Conservation (phyloP, 2,113 vertebrate genomes). For the Monarcha castaneiventris region DNA sequence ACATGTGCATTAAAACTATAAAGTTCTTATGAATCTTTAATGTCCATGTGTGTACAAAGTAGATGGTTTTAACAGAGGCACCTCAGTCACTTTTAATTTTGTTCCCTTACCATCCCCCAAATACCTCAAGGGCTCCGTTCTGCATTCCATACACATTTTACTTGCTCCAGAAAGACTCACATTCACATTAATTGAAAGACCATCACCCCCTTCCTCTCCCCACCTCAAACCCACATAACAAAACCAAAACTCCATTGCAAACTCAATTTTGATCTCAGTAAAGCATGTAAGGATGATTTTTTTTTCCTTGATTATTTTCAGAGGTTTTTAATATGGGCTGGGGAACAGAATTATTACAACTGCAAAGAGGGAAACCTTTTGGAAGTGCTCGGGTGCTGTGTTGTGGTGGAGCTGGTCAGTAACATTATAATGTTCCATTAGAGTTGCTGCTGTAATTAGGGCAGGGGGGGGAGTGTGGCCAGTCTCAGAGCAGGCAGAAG, state of each 20-base stretch:
- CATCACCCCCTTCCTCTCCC: neutral
- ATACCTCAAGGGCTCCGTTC: conserved; percentile 46
- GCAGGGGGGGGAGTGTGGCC: neutral
- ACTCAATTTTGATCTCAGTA: neutral
- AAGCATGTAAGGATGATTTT: neutral
- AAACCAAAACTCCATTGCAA: neutral
- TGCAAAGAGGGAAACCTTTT: neutral
- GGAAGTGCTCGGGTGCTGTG: neutral
- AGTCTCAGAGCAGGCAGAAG: neutral
- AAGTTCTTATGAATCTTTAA: conserved; percentile 56
- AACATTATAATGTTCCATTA: neutral
- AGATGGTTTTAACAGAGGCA: conserved; percentile 22
- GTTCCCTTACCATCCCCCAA: conserved; percentile 42
- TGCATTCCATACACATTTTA: conserved; percentile 49
- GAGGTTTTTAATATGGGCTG: neutral
- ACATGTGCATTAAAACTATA: conserved; percentile 50
- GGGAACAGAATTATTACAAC: neutral
- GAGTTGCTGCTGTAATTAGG: neutral
- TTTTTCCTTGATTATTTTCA: neutral
- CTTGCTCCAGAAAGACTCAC: neutral
- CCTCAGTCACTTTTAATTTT: conserved; percentile 36
- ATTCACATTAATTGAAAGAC: neutral
- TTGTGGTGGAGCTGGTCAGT: neutral
- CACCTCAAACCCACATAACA: neutral
- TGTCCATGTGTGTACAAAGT: neutral